These are phyloP conservation scores for Peromyscus melanophrys DNA, from an alignment of 2,797 vertebrate genomes.

Conservation along the genomic window DNA sequence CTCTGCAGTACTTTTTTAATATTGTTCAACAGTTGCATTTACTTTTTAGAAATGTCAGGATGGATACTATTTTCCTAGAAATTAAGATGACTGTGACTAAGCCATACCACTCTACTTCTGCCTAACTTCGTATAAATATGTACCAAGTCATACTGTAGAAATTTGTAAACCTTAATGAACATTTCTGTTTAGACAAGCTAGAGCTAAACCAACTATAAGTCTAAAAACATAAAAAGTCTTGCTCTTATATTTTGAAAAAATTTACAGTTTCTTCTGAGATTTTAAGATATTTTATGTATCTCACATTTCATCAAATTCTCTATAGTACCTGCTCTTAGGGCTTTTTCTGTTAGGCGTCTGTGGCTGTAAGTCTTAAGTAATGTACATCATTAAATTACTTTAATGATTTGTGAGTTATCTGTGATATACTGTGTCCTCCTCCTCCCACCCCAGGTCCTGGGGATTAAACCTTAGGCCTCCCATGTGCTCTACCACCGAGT, in stretches of 20 bases:
- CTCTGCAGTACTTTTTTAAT: not conserved
- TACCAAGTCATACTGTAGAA: not conserved
- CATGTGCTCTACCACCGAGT: not conserved
- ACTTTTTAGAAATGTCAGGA: conserved; percentile 36
- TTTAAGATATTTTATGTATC: conserved; percentile 6
- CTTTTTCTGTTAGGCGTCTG: not conserved
- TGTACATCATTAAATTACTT: not conserved
- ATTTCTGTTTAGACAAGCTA: conserved; percentile 41
- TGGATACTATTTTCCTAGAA: not conserved
- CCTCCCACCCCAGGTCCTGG: not conserved
- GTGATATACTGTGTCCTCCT: not conserved
- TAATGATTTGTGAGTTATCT: not conserved
- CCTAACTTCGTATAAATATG: conserved; percentile 25
- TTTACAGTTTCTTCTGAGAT: not conserved
- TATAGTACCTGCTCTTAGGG: not conserved
- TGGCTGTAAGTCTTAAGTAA: conserved; percentile 25
- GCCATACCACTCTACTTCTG: not conserved
- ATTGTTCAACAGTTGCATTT: not conserved
- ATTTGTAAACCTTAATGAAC: conserved; percentile 10
- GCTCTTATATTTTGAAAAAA: not conserved
- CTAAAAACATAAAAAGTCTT: not conserved
- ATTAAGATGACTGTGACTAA: conserved; percentile 43
- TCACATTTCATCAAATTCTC: not conserved
- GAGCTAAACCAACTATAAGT: not conserved
- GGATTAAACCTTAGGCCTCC: too few relatives aligned